Conservation (phyloP, 1,140 invertebrate species). For the Dendroctonus valens region DNA sequence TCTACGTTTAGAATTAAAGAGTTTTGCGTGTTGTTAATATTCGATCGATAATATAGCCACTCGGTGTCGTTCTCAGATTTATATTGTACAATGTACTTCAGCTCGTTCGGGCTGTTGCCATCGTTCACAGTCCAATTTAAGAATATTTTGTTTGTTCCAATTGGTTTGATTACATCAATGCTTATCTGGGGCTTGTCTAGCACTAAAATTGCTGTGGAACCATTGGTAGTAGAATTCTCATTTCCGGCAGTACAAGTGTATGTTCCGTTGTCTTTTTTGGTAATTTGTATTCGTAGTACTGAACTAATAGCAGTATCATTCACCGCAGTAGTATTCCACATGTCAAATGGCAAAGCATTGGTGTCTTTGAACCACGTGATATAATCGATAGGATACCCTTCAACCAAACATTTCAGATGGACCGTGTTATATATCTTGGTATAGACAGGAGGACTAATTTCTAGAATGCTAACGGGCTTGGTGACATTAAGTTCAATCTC, state of each 20-base stretch:
- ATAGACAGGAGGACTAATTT: constrained; percentile 51
- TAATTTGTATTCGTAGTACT: constrained; percentile 57
- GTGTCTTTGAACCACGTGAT: constrained; percentile 61
- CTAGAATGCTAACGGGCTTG: constrained; percentile 52
- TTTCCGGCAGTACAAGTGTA: constrained; percentile 56
- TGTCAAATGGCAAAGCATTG: constrained; percentile 50
- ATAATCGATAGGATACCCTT: constrained; percentile 59
- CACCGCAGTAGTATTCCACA: constrained; percentile 51
- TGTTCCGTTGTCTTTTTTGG: constrained; percentile 67
- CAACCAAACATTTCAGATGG: constrained; percentile 56
- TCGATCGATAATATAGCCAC: constrained; percentile 54
- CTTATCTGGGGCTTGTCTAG: constrained; percentile 68
- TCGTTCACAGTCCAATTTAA: constrained; percentile 80
- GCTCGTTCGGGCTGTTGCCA: constrained; percentile 68
- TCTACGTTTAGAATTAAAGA: constrained; percentile 56
- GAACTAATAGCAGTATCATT: constrained; percentile 61
- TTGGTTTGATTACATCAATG: constrained; percentile 72
- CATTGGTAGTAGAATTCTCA: constrained; percentile 45
- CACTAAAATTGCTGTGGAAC: constrained; percentile 59
- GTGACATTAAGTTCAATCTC: constrained; percentile 50
- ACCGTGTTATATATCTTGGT: constrained; percentile 54
- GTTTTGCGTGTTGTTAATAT: constrained; percentile 53
- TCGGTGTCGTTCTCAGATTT: constrained; percentile 57
- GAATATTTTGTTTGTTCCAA: constrained; percentile 71
- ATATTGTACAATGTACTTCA: constrained; percentile 64